A percentile compares a stretch with the other conserved stretches of the same genome.
Evolutionary conservation across 2,113 vertebrate species (phyloP).

Genomic region (Acanthochromis polyacanthus): DNA sequence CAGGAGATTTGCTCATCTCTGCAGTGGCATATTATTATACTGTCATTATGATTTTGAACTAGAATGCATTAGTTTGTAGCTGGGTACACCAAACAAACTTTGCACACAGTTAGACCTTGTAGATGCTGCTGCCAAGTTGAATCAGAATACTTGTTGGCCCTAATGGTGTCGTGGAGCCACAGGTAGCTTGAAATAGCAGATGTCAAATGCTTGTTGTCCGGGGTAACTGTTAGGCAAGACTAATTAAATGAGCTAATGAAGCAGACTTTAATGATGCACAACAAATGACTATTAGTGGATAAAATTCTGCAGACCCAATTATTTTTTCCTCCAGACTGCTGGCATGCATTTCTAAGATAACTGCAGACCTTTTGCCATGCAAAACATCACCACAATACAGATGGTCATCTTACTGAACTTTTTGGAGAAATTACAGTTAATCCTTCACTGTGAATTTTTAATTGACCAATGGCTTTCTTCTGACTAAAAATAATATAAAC

Average conservation of each 20-base stretch:
- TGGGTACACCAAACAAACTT: neutral
- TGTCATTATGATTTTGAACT: conserved; percentile 21
- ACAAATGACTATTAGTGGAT: conserved; percentile 48
- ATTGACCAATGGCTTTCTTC: no score
- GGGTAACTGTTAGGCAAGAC: conserved; percentile 33
- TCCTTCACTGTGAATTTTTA: no score
- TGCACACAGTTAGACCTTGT: neutral
- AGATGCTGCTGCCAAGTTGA: neutral
- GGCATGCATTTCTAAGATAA: conserved; percentile 1
- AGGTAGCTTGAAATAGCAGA: conserved; percentile 49
- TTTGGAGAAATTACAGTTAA: no score
- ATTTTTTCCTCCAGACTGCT: conserved; percentile 27
- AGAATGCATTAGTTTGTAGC: neutral
- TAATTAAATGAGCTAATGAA: conserved; percentile 54
- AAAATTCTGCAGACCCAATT: conserved; percentile 38
- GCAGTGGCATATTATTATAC: conserved; percentile 11
- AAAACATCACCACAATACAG: conserved; percentile 6
- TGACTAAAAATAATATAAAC: no score
- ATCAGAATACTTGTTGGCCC: neutral
- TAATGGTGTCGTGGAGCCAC: conserved; percentile 4
- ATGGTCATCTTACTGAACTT: neutral
- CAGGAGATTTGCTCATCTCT: conserved; percentile 23
- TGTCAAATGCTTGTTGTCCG: conserved; percentile 49
- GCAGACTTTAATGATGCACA: conserved; percentile 55
- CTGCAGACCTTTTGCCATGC: neutral